Conservation (phyloP, 2,888 invertebrate genomes). For the Dioctria rufipes region DNA sequence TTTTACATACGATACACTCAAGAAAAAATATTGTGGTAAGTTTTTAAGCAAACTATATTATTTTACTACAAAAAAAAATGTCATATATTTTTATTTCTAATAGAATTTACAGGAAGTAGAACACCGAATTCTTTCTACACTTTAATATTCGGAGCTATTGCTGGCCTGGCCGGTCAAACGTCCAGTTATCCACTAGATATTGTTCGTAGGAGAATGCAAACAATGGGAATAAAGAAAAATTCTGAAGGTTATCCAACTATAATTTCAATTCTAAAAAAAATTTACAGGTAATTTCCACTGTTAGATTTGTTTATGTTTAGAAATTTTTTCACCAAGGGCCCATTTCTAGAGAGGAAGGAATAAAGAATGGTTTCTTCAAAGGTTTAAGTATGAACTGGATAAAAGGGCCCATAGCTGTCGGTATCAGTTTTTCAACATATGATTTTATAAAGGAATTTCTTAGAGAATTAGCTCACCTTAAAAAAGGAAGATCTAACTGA, state of each 20-base stretch:
- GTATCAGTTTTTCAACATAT: constrained; percentile 97
- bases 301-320: neutral
- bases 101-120: constrained; percentile 70
- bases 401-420: constrained; percentile 91
- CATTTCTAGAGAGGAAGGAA: constrained; percentile 84
- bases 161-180: constrained; percentile 95
- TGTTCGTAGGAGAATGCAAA: constrained; percentile 79
- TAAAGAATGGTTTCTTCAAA: constrained; percentile 93
- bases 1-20: constrained; percentile 96
- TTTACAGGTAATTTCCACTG: constrained; percentile 78
- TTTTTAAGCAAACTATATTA: neutral
- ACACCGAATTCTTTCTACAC: constrained; percentile 77
- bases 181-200: constrained; percentile 97
- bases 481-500: constrained; percentile 64
- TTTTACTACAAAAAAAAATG: neutral
- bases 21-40: constrained; percentile 82
- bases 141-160: constrained; percentile 88
- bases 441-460: constrained; percentile 82
- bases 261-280: constrained; percentile 76
- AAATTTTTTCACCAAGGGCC: neutral
- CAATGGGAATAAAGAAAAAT: constrained; percentile 72
- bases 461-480: constrained; percentile 70
- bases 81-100: constrained; percentile 46
- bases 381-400: constrained; percentile 99
- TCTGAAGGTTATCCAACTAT: constrained; percentile 78